Base-by-base conservation (phyloP, 2,797 vertebrate genomes). In the Enteromius radiatus region DNA sequence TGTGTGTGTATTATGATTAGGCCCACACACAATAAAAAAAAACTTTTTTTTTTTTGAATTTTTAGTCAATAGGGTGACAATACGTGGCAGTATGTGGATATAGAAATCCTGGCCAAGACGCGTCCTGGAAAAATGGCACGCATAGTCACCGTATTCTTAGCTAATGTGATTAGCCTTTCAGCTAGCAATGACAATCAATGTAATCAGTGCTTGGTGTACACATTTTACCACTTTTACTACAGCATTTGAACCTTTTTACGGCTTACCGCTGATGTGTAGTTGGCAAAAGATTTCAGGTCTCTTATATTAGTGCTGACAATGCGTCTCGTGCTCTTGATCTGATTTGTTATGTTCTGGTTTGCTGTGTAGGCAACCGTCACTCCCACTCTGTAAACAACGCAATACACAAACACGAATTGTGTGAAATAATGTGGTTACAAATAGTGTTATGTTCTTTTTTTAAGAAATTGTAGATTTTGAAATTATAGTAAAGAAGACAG, bases 241-340 rank as follows among this genome's bases (percentile, higher is more conserved):
- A 23, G 31, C 5, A 15, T 7, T 11, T 82, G 28, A 81, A 23
- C 75, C 43, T 74, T 12, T 82, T 23, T 36, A 43, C 10, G 41
- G 23, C 88, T 94, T 96, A 99, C 98, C 90, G 86, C 89, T 80
- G 97, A 96, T 54, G 96, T 96, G 88, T 96, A 92, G 43, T 95
- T 96, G 74, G 98, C 93, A 38, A 99, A 92, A 7, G 91, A 92
- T 90, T 90, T 95, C 92, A 99, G 69, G 90, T 99, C 98, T 91
- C 94, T 96, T 81, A 98, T 95, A 86, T 99, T 99, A 92, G 95
- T 97, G 82, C 95, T 96, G 82, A 96, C 93, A 36, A 99, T 89
- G n/a, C 91, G 92, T 76, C 90, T 93, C 47, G 95, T 94, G 92
- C 87, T 95, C 87, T 93, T 93, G 64, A 97, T 88, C 87, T 96